Base-by-base conservation (phyloP, 1,140 invertebrate species). In the Dysdera silvatica region DNA sequence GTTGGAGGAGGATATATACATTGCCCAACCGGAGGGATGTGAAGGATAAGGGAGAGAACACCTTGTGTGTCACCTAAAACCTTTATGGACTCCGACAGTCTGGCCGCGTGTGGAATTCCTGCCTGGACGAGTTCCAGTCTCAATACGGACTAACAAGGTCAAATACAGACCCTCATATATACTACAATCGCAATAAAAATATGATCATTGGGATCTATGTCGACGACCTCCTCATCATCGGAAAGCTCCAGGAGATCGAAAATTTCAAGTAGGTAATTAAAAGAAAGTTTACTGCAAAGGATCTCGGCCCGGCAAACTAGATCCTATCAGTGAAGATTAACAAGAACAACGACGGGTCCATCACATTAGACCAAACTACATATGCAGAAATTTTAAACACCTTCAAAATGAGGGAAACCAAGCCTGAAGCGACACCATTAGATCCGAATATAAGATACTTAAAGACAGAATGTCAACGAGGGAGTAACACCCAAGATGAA, bases 61-160 rank as follows among this genome's bases (percentile, higher is more conserved):
- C 71, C 35, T 33, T 67, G 55, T 66, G 61, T 23, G 61, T 37
- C 26, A 53, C 67, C 57, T 80, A 14, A 72, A 70, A 26, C 16
- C 26, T 80, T 5, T 80, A 79, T 65, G 75, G 76, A 2, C 57
- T 79, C 16, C 75, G 77, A 61, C 76, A 81, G 66, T 71, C 74
- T 18, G 71, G 74, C 20, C 61, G 72, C 23, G 67, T 66, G 8
- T 80, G 76, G 76, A 74, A 78, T 65, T 67, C 73, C 5, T 59
- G 56, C 32, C 24, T 59, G 12, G 31, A 48, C 37, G 20, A 12
- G 16, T 59, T 59, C 28, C 69, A 24, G 68, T 67, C 45, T 20
- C 26, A 40, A 23, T 43, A 10, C 41, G 58, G 48, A 29, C 20
- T 51, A 35, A 23, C 24, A 41, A 20, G 33, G 14, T 37, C 49